These are phyloP conservation scores for Chaunax sp. DNA, from an alignment of 2,797 vertebrate species.

Conservation along the genomic window DNA sequence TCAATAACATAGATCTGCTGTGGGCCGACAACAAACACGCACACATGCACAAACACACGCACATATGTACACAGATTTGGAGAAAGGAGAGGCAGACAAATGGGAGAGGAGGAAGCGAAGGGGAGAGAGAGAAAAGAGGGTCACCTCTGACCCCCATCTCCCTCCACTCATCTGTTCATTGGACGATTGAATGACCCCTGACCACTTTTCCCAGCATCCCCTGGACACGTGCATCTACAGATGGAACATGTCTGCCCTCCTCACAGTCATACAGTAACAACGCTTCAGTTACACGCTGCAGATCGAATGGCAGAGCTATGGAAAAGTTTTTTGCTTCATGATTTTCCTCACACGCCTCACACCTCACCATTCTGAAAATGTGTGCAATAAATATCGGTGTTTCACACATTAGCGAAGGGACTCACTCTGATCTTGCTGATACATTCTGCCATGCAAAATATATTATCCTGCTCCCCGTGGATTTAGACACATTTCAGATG, in stretches of 20 bases:
- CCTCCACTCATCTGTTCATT: constrained; percentile 81
- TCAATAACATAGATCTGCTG: constrained; percentile 87
- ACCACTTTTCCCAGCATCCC: constrained; percentile 71
- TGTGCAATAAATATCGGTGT: constrained; percentile 24
- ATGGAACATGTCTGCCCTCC: constrained; percentile 71
- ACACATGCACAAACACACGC: constrained; percentile 39
- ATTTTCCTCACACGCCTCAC: constrained; percentile 4
- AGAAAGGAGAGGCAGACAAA: constrained; percentile 67
- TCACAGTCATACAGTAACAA: constrained; percentile 59
- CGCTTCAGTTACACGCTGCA: constrained; percentile 47
- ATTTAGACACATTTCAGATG: constrained; percentile 46
- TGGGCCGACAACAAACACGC: constrained; percentile 76
- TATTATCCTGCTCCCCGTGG: constrained; percentile 33
- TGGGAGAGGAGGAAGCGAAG: constrained; percentile 60
- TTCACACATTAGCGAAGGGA: constrained; percentile 18
- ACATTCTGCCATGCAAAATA: constrained; percentile 13
- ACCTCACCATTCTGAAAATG: constrained; percentile 27
- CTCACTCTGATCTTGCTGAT: constrained; percentile 17
- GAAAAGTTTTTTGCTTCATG: constrained; percentile 3
- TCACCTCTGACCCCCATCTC: constrained; percentile 80
- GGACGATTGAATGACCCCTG: constrained; percentile 74
- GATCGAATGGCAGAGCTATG: constrained; percentile 28
- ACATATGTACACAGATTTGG: constrained; percentile 37
- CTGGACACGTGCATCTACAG: constrained; percentile 60
- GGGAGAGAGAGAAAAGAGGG: constrained; percentile 69